Percentiles rank a stretch among this genome's conserved stretches.
phyloP scores from a whole-genome alignment of 1,140 invertebrate genomes.

The fruit fly (Drosophila melanogaster) region DNA sequence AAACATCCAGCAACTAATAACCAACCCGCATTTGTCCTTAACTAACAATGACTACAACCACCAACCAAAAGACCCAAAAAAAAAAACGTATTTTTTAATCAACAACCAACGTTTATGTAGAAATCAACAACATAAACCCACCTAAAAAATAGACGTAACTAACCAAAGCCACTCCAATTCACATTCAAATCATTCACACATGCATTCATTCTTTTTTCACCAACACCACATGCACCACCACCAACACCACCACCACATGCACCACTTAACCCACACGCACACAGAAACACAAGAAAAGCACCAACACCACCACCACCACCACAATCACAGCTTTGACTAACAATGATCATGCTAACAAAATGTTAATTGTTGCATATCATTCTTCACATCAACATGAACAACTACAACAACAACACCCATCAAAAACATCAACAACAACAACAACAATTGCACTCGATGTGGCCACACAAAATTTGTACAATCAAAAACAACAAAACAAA shows the following conservation, averaged over 20 bases:
- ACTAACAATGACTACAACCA: neutral
- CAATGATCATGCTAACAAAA: slow-evolving; percentile 78
- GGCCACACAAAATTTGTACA: slow-evolving; percentile 80
- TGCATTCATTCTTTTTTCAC: slow-evolving; percentile 59
- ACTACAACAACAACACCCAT: slow-evolving; percentile 60
- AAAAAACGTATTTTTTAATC: neutral
- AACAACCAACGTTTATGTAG: slow-evolving; percentile 3
- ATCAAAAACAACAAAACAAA: slow-evolving; percentile 83
- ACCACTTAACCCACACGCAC: slow-evolving; percentile 41
- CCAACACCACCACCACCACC: slow-evolving; percentile 36
- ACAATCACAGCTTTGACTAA: slow-evolving; percentile 63
- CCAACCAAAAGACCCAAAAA: neutral
- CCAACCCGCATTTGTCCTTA: neutral
- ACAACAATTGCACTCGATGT: slow-evolving; percentile 71
- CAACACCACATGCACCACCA: slow-evolving; percentile 67
- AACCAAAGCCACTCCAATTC: slow-evolving; percentile 11
- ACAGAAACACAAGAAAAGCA: slow-evolving; percentile 47
- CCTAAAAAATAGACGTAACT: neutral
- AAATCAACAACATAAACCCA: slow-evolving; percentile 19
- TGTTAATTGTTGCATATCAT: slow-evolving; percentile 84
- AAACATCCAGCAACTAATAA: neutral
- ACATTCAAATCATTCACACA: slow-evolving; percentile 42
- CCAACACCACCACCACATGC: slow-evolving; percentile 17
- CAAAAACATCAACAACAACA: slow-evolving; percentile 41
- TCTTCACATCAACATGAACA: slow-evolving; percentile 81